A percentile compares a stretch with the other conserved stretches of the same genome.
These are phyloP conservation scores for Eucera pruinosa DNA, from an alignment of 2,888 invertebrate species.

Conservation along the genomic window DNA sequence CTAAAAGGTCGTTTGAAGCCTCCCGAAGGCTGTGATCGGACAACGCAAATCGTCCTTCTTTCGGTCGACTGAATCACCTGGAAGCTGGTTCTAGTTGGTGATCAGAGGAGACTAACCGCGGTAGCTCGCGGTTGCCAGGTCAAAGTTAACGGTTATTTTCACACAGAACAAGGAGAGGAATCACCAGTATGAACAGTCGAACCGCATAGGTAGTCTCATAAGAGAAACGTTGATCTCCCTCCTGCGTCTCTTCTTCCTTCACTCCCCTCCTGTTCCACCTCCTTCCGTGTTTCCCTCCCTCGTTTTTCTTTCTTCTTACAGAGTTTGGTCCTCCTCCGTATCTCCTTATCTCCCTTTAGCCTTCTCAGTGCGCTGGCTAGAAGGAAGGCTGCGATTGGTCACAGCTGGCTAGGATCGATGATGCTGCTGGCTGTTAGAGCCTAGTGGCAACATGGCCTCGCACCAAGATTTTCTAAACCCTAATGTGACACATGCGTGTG, in stretches of 20 bases:
- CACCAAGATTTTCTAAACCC: slow-evolving; percentile 20
- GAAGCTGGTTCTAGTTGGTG: slow-evolving; percentile 46
- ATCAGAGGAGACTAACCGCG: slow-evolving; percentile 36
- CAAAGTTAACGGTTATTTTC: slow-evolving; percentile 78
- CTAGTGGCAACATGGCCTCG: slow-evolving; percentile 67
- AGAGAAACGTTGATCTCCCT: slow-evolving; percentile 52
- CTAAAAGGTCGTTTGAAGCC: slow-evolving; percentile 30
- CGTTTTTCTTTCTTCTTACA: slow-evolving; percentile 5
- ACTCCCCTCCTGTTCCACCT: slow-evolving; percentile 13
- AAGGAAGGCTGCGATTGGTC: slow-evolving; percentile 73
- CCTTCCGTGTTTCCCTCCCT: slow-evolving; percentile 19
- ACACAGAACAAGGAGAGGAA: slow-evolving; percentile 45
- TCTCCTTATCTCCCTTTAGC: slow-evolving; percentile 23
- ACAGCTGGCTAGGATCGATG: slow-evolving; percentile 79
- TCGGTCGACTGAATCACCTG: slow-evolving; percentile 37
- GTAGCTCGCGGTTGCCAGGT: slow-evolving; percentile 77
- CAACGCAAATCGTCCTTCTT: background rate
- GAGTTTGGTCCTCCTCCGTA: slow-evolving; percentile 7
- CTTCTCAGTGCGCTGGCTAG: slow-evolving; percentile 40
- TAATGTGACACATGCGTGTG: background rate
- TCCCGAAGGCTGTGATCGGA: slow-evolving; percentile 29
- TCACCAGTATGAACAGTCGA: slow-evolving; percentile 23
- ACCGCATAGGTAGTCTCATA: slow-evolving; percentile 31
- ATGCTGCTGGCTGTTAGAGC: slow-evolving; percentile 67
- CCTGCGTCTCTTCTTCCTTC: slow-evolving; percentile 17